These are phyloP conservation scores for Leptothorax acervorum DNA, from an alignment of 2,888 invertebrate species.

Conservation along the genomic window DNA sequence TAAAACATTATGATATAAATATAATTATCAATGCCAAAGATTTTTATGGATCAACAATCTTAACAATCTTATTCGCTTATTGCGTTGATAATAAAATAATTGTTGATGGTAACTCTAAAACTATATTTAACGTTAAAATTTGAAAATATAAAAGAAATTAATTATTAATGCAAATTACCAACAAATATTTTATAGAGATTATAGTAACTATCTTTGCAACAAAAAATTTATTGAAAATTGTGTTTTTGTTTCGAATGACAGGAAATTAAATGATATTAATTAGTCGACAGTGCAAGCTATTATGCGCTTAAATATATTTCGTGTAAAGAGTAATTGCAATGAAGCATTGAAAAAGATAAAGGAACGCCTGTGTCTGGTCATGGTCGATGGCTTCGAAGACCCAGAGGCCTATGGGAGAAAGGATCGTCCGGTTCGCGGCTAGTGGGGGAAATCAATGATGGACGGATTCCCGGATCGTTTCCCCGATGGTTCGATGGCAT, in stretches of 20 bases:
- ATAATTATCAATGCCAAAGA: neutral
- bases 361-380: constrained; percentile 45
- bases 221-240: neutral
- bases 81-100: neutral
- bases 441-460: constrained; percentile 79
- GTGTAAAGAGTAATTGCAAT: constrained; percentile 40
- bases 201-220: neutral
- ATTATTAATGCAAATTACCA: neutral
- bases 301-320: constrained; percentile 33
- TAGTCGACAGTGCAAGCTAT: neutral
- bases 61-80: neutral
- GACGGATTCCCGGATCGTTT: constrained; percentile 78
- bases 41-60: neutral
- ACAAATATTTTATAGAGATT: neutral
- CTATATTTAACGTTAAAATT: neutral
- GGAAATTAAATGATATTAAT: constrained; percentile 45
- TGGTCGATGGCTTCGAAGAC: constrained; percentile 59
- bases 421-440: constrained; percentile 70
- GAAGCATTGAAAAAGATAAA: constrained; percentile 48
- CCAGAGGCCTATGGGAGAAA: constrained; percentile 70
- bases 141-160: neutral
- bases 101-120: neutral
- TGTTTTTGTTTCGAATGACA: constrained; percentile 39
- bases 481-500: constrained; percentile 73
- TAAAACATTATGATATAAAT: constrained; percentile 6